phyloP scores from a whole-genome alignment of 2,888 invertebrate genomes.

The Microchrysa polita region DNA sequence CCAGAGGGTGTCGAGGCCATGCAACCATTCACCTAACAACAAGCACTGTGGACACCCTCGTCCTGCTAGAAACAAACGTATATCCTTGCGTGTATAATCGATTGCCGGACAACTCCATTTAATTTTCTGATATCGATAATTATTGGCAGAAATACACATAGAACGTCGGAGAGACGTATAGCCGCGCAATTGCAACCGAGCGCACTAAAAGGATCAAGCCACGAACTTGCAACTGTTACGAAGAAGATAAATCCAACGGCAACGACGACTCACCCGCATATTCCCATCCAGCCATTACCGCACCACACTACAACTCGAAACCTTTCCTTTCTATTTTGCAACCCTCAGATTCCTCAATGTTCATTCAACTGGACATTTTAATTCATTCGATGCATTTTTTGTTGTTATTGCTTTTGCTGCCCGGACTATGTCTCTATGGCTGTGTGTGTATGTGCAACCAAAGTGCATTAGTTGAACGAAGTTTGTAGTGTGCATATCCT shows the following conservation, averaged over 20 bases:
- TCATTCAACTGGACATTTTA: slow-evolving; percentile 40
- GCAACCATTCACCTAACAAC: neutral
- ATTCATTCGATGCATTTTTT: slow-evolving; percentile 30
- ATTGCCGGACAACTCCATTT: slow-evolving; percentile 36
- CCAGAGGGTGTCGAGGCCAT: neutral
- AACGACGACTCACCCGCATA: no score
- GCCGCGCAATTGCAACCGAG: neutral
- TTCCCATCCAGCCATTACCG: no score
- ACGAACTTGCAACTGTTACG: slow-evolving; percentile 29
- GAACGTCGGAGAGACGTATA: neutral
- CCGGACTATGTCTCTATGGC: no score
- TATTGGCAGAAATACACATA: slow-evolving; percentile 26
- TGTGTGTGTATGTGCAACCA: neutral
- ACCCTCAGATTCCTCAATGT: slow-evolving; percentile 20
- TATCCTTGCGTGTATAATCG: slow-evolving; percentile 23
- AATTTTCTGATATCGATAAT: slow-evolving; percentile 40
- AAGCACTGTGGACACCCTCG: neutral
- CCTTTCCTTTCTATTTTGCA: neutral
- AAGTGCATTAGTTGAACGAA: slow-evolving; percentile 32
- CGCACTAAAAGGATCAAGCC: neutral
- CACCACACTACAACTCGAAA: no score
- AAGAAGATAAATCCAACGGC: slow-evolving; percentile 28
- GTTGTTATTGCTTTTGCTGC: neutral
- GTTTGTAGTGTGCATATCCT: neutral
- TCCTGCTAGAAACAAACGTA: neutral